A percentile compares a stretch with the other conserved stretches of the same genome.
Conservation (phyloP, 2,797 vertebrate genomes). For the Hydrocynus forskahlii region DNA sequence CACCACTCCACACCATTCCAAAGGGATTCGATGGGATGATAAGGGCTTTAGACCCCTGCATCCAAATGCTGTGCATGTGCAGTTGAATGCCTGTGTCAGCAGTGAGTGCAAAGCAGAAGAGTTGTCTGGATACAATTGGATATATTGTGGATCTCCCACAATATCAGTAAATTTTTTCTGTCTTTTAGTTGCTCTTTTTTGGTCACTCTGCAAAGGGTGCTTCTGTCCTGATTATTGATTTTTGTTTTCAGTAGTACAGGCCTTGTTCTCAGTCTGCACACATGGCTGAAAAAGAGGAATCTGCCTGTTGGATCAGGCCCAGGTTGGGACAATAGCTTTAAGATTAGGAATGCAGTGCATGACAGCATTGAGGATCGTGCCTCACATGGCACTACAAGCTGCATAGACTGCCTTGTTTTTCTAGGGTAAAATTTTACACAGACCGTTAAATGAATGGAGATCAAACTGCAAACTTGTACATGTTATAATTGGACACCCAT, state of each 20-base stretch:
- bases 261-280: conserved; percentile 10
- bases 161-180: neutral
- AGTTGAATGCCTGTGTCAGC: neutral
- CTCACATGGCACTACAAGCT: neutral
- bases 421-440: neutral
- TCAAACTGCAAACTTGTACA: neutral
- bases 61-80: neutral
- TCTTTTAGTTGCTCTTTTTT: neutral
- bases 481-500: neutral
- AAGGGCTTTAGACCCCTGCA: too few species aligned
- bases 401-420: neutral
- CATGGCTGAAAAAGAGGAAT: conserved; percentile 34
- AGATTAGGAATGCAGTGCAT: conserved; percentile 1
- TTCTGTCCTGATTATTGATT: neutral
- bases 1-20: too few species aligned
- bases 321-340: conserved; percentile 19
- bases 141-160: neutral
- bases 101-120: neutral
- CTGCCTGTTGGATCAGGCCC: conserved; percentile 4
- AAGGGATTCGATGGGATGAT: too few species aligned
- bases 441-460: neutral
- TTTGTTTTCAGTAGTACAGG: conserved; percentile 12
- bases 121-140: neutral
- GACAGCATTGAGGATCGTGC: conserved; percentile 33
- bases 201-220: neutral